Conservation (phyloP, 2,797 vertebrate genomes). For the Mus caroli region DNA sequence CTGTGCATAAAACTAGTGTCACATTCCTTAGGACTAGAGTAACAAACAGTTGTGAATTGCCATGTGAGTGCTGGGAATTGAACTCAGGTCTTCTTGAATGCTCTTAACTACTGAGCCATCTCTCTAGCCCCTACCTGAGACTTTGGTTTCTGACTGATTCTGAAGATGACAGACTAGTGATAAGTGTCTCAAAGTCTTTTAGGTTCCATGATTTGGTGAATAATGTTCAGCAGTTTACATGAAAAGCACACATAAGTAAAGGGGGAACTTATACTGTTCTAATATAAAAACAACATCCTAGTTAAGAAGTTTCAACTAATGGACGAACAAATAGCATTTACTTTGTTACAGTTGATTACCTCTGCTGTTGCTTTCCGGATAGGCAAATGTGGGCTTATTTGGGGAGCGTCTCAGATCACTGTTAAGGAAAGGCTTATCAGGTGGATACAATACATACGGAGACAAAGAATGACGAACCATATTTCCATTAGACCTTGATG, state of each 20-base stretch:
- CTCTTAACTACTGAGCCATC: background rate
- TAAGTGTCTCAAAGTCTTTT: background rate
- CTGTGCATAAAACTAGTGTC: background rate
- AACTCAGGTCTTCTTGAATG: background rate
- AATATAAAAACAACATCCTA: constrained; percentile 47
- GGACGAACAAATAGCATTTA: background rate
- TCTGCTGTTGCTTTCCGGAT: constrained; percentile 96
- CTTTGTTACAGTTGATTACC: constrained; percentile 87
- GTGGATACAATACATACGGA: constrained; percentile 93
- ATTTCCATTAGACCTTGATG: constrained; percentile 76
- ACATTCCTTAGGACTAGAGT: background rate
- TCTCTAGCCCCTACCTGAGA: background rate
- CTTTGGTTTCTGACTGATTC: background rate
- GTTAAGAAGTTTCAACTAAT: constrained; percentile 14
- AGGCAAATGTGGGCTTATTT: constrained; percentile 90
- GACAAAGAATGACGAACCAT: constrained; percentile 90
- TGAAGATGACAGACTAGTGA: background rate
- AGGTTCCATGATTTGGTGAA: background rate
- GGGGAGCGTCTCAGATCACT: constrained; percentile 86
- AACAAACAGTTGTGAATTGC: background rate
- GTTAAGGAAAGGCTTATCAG: constrained; percentile 92
- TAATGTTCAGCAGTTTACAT: background rate
- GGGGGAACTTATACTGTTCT: background rate
- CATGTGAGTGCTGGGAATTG: background rate
- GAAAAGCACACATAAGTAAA: constrained; percentile 15